Evolutionary conservation across 2,888 invertebrate genomes (phyloP).

Genomic region (Agriopis leucophaearia): DNA sequence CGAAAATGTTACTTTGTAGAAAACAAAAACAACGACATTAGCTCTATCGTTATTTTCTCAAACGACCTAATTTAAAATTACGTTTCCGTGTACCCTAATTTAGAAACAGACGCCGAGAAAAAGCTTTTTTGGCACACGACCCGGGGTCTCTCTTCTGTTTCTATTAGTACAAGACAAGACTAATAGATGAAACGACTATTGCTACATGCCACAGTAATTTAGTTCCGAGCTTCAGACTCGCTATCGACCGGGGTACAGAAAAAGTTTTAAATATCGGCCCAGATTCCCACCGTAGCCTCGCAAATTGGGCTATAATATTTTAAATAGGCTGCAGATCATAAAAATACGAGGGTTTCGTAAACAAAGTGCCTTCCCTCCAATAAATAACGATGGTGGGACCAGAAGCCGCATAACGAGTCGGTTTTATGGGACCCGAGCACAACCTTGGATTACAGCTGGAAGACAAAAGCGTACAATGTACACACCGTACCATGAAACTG

Average conservation of each 20-base stretch:
- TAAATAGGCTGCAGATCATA: conserved; percentile 62
- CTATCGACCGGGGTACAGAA: conserved; percentile 39
- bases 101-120: conserved; percentile 27
- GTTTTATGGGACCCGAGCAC: conserved; percentile 46
- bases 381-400: conserved; percentile 60
- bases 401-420: conserved; percentile 52
- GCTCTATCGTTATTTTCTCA: conserved; percentile 10
- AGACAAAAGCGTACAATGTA: conserved; percentile 43
- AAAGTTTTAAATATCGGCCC: conserved; percentile 45
- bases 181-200: conserved; percentile 44
- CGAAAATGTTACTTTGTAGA: background rate
- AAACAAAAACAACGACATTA: conserved; percentile 4
- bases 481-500: conserved; percentile 41
- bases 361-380: conserved; percentile 61
- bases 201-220: conserved; percentile 38
- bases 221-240: conserved; percentile 39
- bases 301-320: conserved; percentile 60
- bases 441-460: conserved; percentile 45
- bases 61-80: conserved; percentile 28
- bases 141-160: conserved; percentile 18
- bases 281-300: conserved; percentile 47
- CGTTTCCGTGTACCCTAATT: conserved; percentile 31
- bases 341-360: conserved; percentile 63
- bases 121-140: conserved; percentile 30
- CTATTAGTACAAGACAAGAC: conserved; percentile 38